Conservation (phyloP, 2,797 vertebrate species). For the Gallinago stenura region DNA sequence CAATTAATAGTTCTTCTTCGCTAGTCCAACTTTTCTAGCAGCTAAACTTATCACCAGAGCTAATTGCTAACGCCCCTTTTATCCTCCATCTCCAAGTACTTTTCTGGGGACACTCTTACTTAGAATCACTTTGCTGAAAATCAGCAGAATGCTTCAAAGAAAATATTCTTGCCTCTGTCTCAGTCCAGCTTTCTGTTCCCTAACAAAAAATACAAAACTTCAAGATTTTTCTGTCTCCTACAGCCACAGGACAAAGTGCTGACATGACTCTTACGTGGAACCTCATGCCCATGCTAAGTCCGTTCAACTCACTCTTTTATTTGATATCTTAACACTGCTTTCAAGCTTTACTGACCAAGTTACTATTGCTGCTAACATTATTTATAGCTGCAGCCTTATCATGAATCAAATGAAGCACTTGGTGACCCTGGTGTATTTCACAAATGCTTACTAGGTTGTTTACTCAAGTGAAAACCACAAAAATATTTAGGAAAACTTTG, state of each 20-base stretch:
- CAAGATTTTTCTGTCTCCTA: not conserved
- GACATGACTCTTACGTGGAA: not conserved
- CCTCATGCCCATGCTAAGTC: not conserved
- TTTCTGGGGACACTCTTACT: not conserved
- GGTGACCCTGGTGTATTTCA: not conserved
- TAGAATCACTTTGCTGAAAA: not conserved
- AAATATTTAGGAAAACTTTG: not conserved
- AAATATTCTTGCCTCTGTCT: not conserved
- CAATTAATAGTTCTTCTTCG: not conserved
- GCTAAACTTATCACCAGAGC: not conserved
- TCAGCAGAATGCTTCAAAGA: not conserved
- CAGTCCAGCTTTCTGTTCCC: not conserved
- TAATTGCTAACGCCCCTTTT: not conserved
- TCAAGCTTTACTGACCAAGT: not conserved
- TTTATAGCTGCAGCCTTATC: not conserved
- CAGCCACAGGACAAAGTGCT: not conserved
- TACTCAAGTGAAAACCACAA: not conserved
- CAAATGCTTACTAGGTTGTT: not conserved
- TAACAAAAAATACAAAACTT: not conserved
- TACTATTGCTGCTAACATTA: not conserved
- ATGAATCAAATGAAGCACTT: not conserved
- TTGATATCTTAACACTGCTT: not conserved
- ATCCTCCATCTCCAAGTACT: not conserved
- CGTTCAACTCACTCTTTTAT: not conserved
- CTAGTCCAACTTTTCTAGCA: slow-evolving; percentile 7